Base-by-base conservation (phyloP, 2,797 vertebrate species). In the Sylvia borin region DNA sequence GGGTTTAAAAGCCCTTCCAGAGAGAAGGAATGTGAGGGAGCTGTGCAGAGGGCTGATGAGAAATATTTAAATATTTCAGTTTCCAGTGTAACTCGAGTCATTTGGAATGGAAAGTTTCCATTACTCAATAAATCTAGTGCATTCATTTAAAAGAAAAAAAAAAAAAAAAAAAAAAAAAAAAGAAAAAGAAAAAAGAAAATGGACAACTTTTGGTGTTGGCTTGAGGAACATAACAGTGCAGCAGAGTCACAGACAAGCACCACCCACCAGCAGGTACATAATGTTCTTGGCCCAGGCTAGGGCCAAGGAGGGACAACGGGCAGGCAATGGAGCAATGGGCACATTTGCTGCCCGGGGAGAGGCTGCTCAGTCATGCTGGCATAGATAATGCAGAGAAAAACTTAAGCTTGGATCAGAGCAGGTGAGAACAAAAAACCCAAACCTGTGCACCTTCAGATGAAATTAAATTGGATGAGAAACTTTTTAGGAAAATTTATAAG, bases 51-150 rank as follows among this genome's bases (percentile, higher is more conserved):
- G 42, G 16, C 85, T 88, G 87, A 84, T 60, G 72, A 88, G 79
- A 85, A 93, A 72, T 84, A 86, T 73, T 92, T 88, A 88, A 90
- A 66, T 85, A 47, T 88, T 95, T 90, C 72, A 2, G 55, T 81
- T 92, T 83, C 79, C 90, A 95, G 71, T 4, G 5, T 76, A 88
- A 83, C 74, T 85, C 6, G 76, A 94, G 90, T 88, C 71, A 90
- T 76, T 90, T 92, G 94, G 92, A 94, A 76, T 57, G 92, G 83
- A 94, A 95, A 90, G 61, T 96, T 95, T 94, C 90, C 90, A 88
- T 92, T 94, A 82, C 87, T 76, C 57, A 80, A 81, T 94, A 97
- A 96, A 95, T 92, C 64, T 64, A 88, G 43, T 55, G 31, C 16
- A 31, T 36, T 94, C 50, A 40, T 83, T 95, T 83, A 73, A 81